A percentile compares a stretch with the other conserved stretches of the same genome.
phyloP scores from a whole-genome alignment of 2,797 vertebrate species.

The Pitangus sulphuratus region DNA sequence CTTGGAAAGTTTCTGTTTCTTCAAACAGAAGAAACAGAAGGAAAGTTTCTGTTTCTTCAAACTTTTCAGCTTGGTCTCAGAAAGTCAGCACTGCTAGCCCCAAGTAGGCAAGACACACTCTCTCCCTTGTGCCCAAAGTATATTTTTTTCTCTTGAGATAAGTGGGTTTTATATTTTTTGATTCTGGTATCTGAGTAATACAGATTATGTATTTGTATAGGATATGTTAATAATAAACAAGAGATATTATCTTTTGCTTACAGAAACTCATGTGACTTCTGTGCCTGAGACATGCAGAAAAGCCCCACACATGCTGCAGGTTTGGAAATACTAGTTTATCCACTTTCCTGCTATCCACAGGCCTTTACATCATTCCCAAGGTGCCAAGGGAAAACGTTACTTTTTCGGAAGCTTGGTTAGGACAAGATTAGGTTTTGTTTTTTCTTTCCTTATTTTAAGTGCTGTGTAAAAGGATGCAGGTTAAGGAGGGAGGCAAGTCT shows the following conservation, averaged over 20 bases:
- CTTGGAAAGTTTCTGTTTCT: neutral
- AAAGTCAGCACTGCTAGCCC: neutral
- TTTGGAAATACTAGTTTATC: neutral
- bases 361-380: neutral
- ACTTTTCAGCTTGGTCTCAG: neutral
- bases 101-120: neutral
- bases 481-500: neutral
- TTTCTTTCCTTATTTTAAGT: neutral
- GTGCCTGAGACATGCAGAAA: neutral
- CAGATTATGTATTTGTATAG: neutral
- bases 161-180: rapidly evolving
- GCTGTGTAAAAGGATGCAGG: neutral
- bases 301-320: neutral
- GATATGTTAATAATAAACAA: neutral
- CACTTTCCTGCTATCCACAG: neutral
- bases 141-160: neutral
- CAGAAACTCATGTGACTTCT: neutral
- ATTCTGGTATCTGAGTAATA: neutral
- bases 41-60: neutral
- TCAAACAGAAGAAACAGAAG: too few species aligned
- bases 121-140: neutral
- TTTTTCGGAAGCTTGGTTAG: neutral
- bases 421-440: rapidly evolving
- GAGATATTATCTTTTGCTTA: neutral
- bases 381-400: neutral